These are phyloP conservation scores for Nebria brevicollis DNA, from an alignment of 2,888 invertebrate genomes.

Conservation along the genomic window DNA sequence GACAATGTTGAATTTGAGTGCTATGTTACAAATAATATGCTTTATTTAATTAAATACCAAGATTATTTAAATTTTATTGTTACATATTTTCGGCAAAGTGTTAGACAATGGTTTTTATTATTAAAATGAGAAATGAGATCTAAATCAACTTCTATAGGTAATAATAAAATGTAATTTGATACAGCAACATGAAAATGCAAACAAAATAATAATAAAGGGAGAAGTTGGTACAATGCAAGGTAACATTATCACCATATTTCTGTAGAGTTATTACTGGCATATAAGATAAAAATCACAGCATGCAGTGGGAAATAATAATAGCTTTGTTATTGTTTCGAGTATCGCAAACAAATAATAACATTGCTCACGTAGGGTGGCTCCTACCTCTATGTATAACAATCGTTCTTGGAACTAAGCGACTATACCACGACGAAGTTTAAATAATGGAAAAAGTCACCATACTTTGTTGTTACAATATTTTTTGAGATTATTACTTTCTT, in stretches of 20 bases:
- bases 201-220: neutral
- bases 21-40: neutral
- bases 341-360: conserved; percentile 28
- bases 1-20: no score
- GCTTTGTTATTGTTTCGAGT: conserved; percentile 11
- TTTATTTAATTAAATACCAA: neutral
- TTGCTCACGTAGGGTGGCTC: conserved; percentile 11
- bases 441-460: neutral
- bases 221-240: neutral
- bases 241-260: neutral
- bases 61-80: neutral
- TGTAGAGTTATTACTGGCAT: neutral
- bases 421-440: neutral
- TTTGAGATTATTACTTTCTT: neutral
- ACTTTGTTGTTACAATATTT: neutral
- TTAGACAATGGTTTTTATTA: neutral
- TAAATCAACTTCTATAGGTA: neutral
- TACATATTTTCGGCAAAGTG: neutral
- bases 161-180: neutral
- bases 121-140: neutral
- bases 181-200: neutral
- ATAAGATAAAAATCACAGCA: conserved; percentile 22
- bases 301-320: neutral
- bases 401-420: conserved; percentile 1
- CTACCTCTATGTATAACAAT: neutral